Conservation (phyloP, 1,140 invertebrate genomes). For the Sinella curviseta region DNA sequence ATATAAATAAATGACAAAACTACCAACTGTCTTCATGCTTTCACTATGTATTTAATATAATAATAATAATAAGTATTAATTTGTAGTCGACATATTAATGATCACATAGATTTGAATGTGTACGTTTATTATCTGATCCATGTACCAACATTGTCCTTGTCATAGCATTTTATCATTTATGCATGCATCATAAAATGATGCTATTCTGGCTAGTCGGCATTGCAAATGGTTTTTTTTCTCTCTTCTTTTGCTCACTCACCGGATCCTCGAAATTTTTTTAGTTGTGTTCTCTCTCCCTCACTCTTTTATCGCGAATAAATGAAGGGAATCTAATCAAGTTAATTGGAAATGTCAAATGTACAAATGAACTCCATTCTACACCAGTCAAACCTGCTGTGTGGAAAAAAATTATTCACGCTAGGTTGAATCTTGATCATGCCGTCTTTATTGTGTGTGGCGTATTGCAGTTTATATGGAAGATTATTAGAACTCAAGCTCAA, state of each 20-base stretch:
- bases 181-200: not conserved
- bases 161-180: not conserved
- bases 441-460: not conserved
- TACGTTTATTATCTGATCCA: no score
- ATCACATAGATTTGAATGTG: no score
- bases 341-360: slow-evolving; percentile 4
- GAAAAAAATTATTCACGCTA: not conserved
- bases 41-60: no score
- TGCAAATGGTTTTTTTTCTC: no score
- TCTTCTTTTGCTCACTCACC: no score
- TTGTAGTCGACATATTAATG: no score
- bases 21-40: no score
- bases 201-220: no score
- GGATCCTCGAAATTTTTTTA: not conserved
- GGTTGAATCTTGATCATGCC: not conserved
- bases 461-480: not conserved
- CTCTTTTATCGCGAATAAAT: not conserved
- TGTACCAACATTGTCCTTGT: no score
- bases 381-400: not conserved
- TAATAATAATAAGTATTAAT: no score
- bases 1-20: no score
- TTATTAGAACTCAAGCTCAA: not conserved
- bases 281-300: not conserved
- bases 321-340: slow-evolving; percentile 13
- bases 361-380: not conserved